Evolutionary conservation across 2,113 vertebrate species (phyloP), one percentile per base, ranked within the genome.

Genomic region (Phasianus colchicus): DNA sequence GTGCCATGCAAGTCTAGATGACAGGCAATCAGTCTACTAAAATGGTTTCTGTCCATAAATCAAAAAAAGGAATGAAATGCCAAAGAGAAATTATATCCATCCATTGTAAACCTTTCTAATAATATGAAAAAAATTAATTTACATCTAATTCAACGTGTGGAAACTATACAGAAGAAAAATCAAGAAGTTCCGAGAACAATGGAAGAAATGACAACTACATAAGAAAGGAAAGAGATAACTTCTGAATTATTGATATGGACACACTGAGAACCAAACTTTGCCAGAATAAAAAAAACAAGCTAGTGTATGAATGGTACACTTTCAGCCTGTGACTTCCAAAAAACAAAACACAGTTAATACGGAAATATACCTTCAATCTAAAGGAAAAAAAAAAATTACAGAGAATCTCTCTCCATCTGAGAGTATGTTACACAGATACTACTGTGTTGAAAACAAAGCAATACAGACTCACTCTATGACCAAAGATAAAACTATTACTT

Each of bases 131-230:
- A 58, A 30, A 85, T 58, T 36, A 63, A 89, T 55, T 82, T 60
- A 83, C 3, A 82, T 11, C 19, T 52, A 76, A 80, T 61, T 88
- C 11, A 60, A 65, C 76, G 76, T 14, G 5, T 42, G 10, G 20
- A 90, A 93, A 58, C 8, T 50, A 24, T 16, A 86, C 22, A 66
- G 21, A 84, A 75, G 24, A 88, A 87, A 78, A 83, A 9, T 32
- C 55, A 34, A 2, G 2, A 64, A 14, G 11, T 65, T 79, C 27
- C 32, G 2, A 84, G 43, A 88, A 73, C 27, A 78, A 24, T 13
- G 6, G 36, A 60, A 78, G 20, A 79, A 38, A 6, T 75, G 40
- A 88, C 83, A 91, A 24, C 18, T 65, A 76, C 20, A 45, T 55
- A 58, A 76, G 63, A 83, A 60, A 20, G 4, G 25, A 45, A 75